Percentiles rank a stretch among this genome's conserved stretches.
Conservation (phyloP, 2,888 invertebrate genomes). For the Lottia gigantea region DNA sequence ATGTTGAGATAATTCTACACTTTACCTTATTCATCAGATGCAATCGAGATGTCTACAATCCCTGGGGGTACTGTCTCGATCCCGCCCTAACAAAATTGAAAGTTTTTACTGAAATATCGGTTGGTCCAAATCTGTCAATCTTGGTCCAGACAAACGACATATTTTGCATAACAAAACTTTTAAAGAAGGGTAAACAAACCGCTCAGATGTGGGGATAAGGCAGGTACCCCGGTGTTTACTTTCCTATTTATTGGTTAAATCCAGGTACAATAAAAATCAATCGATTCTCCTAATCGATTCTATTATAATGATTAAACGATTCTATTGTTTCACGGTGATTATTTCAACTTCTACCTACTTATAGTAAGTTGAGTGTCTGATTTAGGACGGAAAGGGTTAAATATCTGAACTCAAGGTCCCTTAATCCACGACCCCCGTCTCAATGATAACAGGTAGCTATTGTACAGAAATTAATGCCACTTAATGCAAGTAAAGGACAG, state of each 20-base stretch:
- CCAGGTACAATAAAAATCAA: background rate
- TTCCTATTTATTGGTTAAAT: background rate
- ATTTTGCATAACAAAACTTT: no score
- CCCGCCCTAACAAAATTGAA: background rate
- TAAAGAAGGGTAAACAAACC: no score
- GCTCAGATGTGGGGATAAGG: no score
- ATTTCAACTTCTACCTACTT: background rate
- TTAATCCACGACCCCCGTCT: background rate
- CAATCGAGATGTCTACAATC: conserved; percentile 15
- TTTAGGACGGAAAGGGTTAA: background rate
- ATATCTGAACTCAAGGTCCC: background rate
- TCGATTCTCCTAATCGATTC: background rate
- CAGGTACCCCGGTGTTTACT: background rate
- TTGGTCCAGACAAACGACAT: background rate
- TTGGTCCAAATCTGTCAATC: background rate
- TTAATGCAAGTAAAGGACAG: conserved; percentile 3
- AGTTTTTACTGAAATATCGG: background rate
- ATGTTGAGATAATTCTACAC: conserved; percentile 13
- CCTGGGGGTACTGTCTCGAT: background rate
- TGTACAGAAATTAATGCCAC: conserved; percentile 8
- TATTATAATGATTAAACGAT: conserved; percentile 1
- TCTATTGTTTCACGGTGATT: background rate
- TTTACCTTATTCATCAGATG: background rate
- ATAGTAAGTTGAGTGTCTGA: background rate
- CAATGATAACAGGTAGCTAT: background rate